A percentile compares a stretch with the other conserved stretches of the same genome.
Conservation (phyloP, 2,797 vertebrate species). For the Setipinna tenuifilis region DNA sequence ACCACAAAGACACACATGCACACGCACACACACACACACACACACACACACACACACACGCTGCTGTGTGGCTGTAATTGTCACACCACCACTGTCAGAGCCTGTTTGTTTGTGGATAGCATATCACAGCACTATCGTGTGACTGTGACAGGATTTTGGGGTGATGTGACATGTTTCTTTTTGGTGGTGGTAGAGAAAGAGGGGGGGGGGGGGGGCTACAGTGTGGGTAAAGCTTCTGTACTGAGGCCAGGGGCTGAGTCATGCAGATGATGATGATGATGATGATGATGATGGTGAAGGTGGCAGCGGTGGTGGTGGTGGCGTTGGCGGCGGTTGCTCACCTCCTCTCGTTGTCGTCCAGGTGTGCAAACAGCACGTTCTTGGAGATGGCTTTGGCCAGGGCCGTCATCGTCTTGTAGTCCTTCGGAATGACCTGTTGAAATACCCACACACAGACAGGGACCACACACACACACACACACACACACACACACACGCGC, state of each 20-base stretch:
- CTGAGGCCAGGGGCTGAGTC: neutral
- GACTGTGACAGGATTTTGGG: neutral
- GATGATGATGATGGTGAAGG: neutral
- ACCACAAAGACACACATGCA: slow-evolving; percentile 24
- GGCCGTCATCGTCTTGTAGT: slow-evolving; percentile 99
- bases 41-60: slow-evolving; percentile 35
- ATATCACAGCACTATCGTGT: neutral
- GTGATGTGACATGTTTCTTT: neutral
- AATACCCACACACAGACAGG: slow-evolving; percentile 30
- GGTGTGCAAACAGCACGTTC: slow-evolving; percentile 95
- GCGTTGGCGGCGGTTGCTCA: slow-evolving; percentile 57
- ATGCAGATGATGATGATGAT: neutral
- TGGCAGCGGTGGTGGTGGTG: too few species aligned
- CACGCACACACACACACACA: slow-evolving; percentile 30
- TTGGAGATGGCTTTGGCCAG: slow-evolving; percentile 96
- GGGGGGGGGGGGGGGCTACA: neutral
- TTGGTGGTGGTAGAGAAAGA: too few species aligned
- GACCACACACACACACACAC: neutral
- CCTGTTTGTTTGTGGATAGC: neutral
- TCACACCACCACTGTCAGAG: neutral
- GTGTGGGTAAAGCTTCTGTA: neutral
- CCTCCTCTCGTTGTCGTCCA: slow-evolving; percentile 98
- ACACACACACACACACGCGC: neutral
- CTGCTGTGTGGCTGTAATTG: neutral
- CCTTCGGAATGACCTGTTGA: slow-evolving; percentile 94